Evolutionary conservation across 2,797 vertebrate species (phyloP), one percentile per base, ranked within the genome.

Genomic region (Chelidonichthys spinosus): DNA sequence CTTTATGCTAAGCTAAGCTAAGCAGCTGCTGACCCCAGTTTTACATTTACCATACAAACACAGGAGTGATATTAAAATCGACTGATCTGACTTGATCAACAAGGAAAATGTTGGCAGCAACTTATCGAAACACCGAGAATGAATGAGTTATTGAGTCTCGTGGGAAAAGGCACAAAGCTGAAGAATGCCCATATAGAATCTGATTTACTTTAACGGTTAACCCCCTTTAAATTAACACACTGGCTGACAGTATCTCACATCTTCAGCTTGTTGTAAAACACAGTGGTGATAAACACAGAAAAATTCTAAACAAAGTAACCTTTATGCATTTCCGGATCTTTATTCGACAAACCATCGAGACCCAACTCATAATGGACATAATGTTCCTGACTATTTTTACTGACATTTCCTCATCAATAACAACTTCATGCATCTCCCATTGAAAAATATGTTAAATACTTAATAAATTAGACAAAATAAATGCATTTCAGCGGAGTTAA

Each of bases 241-340:
- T 33, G n/a, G 14, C 47, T 43, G 33, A 55, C 60, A 55, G 14
- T 10, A 35, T 33, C 7, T 56, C 43, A 72, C 55, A 32, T 33
- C 33, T 72, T 71, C 13, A 39, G 50, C n/a, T 36, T 6, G 4
- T 37, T 53, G 13, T 32, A 58, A 68, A 46, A 69, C n/a, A 42
- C n/a, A n/a, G n/a, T n/a, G n/a, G 25, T n/a, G 9, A 6, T n/a
- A 18, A 36, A 43, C 25, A 39, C 35, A 40, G 33, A 55, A 46
- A 39, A 58, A n/a, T 36, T 36, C 35, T 53, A 4, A 52, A 36
- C 50, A 66, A 40, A 10, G 10, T 32, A 32, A 59, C 44, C 43
- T 59, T 46, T 11, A 32, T 69, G 17, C 7, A 44, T 25, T 25
- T 25, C 25, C 25, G 25, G 25, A 25, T 25, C 25, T 25, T 25